Evolutionary conservation across 2,797 vertebrate species (phyloP).

Genomic region (Spheniscus humboldti): DNA sequence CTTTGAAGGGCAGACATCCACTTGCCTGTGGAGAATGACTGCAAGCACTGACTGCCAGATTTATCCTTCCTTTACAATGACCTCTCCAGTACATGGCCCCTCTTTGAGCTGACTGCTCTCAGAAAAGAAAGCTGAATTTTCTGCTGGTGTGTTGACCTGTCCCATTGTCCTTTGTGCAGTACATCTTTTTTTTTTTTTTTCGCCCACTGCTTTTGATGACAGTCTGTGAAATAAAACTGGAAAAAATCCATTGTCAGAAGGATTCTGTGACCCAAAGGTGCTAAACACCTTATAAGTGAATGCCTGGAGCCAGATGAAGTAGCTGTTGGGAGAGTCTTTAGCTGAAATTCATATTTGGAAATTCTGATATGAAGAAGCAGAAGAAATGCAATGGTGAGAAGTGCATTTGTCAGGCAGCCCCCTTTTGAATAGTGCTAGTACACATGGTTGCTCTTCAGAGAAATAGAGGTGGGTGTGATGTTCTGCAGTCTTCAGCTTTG

Average conservation of each 20-base stretch:
- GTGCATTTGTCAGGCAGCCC: not conserved
- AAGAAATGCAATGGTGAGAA: not conserved
- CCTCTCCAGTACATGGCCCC: not conserved
- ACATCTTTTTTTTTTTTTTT: not conserved
- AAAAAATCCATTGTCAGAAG: not conserved
- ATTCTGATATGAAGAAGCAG: not conserved
- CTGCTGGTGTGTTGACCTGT: not conserved
- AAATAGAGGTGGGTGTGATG: not conserved
- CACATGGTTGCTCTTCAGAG: not conserved
- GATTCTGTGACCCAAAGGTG: not conserved
- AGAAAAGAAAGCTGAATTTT: not conserved
- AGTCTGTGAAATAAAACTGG: not conserved
- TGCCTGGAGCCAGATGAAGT: not conserved
- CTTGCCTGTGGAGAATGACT: not conserved
- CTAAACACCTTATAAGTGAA: not conserved
- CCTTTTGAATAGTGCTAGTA: not conserved
- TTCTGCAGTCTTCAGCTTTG: not conserved
- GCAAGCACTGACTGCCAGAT: not conserved
- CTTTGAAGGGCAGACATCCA: conserved; percentile 15
- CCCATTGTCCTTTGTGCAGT: not conserved
- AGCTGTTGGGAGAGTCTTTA: not conserved
- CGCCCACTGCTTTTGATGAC: not conserved
- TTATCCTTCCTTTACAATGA: not conserved
- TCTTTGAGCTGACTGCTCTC: not conserved
- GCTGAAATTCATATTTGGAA: not conserved